phyloP scores from a whole-genome alignment of 2,888 invertebrate genomes.

The Choristoneura rosaceana region DNA sequence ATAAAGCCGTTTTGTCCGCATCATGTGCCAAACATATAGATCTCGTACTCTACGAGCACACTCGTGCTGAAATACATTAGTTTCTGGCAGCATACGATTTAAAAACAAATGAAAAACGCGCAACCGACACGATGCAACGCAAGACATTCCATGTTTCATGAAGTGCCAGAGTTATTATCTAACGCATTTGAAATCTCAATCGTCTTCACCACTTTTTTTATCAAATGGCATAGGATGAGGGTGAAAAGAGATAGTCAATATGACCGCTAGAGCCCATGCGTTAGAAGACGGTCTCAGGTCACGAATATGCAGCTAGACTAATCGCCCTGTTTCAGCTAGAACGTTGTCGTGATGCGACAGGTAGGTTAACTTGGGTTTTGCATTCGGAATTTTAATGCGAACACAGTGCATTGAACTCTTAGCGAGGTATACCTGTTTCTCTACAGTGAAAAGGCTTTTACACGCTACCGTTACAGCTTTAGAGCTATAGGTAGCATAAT shows the following conservation, averaged over 20 bases:
- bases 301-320: background rate
- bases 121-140: background rate
- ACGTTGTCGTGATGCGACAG: slow-evolving; percentile 12
- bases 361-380: slow-evolving; percentile 16
- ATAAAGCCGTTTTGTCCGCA: too few species aligned
- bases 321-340: background rate
- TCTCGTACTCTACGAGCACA: too few species aligned
- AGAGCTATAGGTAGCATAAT: background rate
- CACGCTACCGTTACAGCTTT: background rate
- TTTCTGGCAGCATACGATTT: too few species aligned
- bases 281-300: background rate
- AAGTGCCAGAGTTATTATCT: background rate
- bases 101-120: slow-evolving; percentile 1
- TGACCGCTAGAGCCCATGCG: background rate
- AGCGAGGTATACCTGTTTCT: background rate
- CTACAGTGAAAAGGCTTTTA: slow-evolving; percentile 11
- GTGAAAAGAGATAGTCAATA: too few species aligned
- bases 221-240: too few species aligned
- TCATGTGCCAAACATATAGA: too few species aligned
- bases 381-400: slow-evolving; percentile 30
- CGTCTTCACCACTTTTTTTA: too few species aligned
- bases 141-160: background rate
- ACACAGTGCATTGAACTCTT: slow-evolving; percentile 21
- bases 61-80: too few species aligned
- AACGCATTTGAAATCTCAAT: too few species aligned